Percentiles rank a stretch among this genome's conserved stretches.
These are phyloP conservation scores for Sussaba pulchella DNA, from an alignment of 2,888 invertebrate species.

Conservation along the genomic window DNA sequence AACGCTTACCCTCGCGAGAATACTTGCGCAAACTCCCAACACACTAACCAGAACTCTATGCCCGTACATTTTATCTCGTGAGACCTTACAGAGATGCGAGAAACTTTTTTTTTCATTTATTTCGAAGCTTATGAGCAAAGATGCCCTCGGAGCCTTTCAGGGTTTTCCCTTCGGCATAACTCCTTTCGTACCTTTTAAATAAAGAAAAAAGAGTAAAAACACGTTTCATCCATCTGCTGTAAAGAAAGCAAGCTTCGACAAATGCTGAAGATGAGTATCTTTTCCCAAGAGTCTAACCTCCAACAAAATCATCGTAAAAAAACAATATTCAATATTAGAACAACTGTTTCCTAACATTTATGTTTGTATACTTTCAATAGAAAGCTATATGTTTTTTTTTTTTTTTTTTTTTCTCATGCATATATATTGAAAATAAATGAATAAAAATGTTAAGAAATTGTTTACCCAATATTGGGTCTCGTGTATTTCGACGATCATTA, in stretches of 20 bases:
- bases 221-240: conserved; percentile 13
- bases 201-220: conserved; percentile 6
- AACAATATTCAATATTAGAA: no score
- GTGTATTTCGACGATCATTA: no score
- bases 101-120: conserved; percentile 15
- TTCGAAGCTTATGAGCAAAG: conserved; percentile 20
- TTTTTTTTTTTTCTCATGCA: no score
- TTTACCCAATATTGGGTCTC: no score
- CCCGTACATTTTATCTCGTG: neutral
- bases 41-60: conserved; percentile 2
- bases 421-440: no score
- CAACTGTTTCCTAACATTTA: no score
- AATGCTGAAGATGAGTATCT: conserved; percentile 21
- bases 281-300: neutral
- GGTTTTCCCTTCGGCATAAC: conserved; percentile 32
- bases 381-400: no score
- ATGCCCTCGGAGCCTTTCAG: conserved; percentile 37
- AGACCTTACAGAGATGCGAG: neutral
- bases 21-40: conserved; percentile 62
- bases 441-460: no score
- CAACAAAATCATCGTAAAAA: neutral
- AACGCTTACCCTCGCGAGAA: conserved; percentile 53
- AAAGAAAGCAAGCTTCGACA: neutral
- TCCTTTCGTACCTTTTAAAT: conserved; percentile 22
- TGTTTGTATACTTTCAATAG: no score